phyloP scores from a whole-genome alignment of 1,140 invertebrate species.

The Nasonia giraulti region DNA sequence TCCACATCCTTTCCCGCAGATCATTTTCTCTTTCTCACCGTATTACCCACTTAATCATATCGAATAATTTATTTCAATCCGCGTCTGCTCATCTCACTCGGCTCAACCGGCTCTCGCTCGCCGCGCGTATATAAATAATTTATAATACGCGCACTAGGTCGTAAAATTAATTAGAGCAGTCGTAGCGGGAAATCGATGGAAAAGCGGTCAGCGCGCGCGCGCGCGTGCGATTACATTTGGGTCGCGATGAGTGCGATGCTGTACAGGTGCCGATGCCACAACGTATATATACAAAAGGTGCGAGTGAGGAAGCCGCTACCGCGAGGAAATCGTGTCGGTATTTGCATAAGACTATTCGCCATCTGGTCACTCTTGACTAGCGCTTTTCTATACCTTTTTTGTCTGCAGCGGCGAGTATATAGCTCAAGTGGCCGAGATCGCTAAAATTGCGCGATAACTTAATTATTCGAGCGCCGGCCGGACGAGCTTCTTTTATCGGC shows the following conservation, averaged over 20 bases:
- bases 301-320: background rate
- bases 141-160: background rate
- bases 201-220: background rate
- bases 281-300: background rate
- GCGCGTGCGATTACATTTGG: background rate
- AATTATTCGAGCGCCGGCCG: background rate
- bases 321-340: constrained; percentile 19
- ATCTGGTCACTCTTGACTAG: background rate
- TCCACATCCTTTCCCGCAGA: background rate
- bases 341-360: constrained; percentile 34
- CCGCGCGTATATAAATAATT: background rate
- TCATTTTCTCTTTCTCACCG: background rate
- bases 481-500: background rate
- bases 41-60: background rate
- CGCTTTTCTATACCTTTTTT: background rate
- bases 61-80: background rate
- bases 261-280: constrained; percentile 17
- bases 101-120: background rate
- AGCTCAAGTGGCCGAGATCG: constrained; percentile 41
- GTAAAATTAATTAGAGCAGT: constrained; percentile 30
- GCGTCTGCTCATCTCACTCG: background rate
- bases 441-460: background rate
- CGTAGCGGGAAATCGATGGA: constrained; percentile 11
- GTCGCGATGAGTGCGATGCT: background rate
- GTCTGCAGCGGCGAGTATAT: background rate